Percentiles rank a stretch among this genome's conserved stretches.
phyloP scores from a whole-genome alignment of 2,113 vertebrate genomes.

The Astur gentilis region DNA sequence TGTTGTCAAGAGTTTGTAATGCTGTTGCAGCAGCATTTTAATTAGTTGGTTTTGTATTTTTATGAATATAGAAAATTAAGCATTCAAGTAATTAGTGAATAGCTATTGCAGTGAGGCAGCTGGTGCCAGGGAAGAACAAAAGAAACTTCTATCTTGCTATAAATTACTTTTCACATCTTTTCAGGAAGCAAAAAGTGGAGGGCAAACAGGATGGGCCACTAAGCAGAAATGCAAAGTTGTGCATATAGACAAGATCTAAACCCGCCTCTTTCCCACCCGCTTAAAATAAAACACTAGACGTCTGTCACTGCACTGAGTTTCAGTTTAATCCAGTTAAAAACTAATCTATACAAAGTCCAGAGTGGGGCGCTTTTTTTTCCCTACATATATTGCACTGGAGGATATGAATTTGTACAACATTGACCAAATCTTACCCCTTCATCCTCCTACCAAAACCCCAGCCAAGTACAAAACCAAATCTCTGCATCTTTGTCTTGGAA shows the following conservation, averaged over 20 bases:
- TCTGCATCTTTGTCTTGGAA: slow-evolving; percentile 21
- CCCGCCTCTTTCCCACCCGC: not conserved
- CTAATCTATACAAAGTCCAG: slow-evolving; percentile 55
- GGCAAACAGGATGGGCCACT: not conserved
- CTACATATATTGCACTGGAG: slow-evolving; percentile 54
- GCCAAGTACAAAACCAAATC: not conserved
- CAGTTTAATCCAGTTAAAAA: slow-evolving; percentile 70
- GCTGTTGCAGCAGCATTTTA: not conserved
- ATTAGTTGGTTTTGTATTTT: not conserved
- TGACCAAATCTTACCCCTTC: not conserved
- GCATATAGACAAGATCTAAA: not conserved
- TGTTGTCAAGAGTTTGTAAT: not conserved
- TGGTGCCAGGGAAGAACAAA: not conserved
- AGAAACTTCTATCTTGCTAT: not conserved
- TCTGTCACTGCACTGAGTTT: slow-evolving; percentile 20
- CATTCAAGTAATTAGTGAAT: not conserved
- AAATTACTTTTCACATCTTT: not conserved
- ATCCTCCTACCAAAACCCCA: slow-evolving; percentile 5
- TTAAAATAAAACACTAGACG: not conserved
- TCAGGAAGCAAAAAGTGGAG: not conserved
- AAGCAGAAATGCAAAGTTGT: not conserved
- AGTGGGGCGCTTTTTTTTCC: not conserved
- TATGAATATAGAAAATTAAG: not conserved
- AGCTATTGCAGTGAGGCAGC: not conserved
- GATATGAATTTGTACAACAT: slow-evolving; percentile 40